A percentile compares a stretch with the other conserved stretches of the same genome.
Conservation (phyloP, 2,797 vertebrate species). For the Sebastes iracundus region DNA sequence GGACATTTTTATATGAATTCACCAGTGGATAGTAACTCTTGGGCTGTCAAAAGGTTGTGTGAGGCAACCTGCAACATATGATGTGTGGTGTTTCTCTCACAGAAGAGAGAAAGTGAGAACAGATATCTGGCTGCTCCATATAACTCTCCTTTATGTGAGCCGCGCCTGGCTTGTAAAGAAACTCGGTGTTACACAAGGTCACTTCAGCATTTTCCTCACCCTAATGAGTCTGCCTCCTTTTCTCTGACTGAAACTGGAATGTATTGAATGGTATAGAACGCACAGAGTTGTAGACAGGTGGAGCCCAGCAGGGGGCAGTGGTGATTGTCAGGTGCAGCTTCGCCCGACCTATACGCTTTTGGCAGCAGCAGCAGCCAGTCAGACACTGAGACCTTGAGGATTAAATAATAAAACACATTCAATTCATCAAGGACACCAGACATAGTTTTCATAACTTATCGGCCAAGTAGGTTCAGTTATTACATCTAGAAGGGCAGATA, state of each 20-base stretch:
- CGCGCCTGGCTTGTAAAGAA: constrained; percentile 40
- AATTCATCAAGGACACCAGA: constrained; percentile 1
- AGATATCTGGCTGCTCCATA: neutral
- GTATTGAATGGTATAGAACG: neutral
- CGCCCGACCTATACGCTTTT: neutral
- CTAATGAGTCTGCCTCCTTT: constrained; percentile 26
- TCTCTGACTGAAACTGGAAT: neutral
- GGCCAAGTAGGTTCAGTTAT: neutral
- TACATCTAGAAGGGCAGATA: neutral
- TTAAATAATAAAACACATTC: constrained; percentile 37
- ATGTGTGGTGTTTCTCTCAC: neutral
- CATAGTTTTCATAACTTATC: constrained; percentile 8
- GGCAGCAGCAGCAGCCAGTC: neutral
- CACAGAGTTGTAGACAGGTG: constrained; percentile 34
- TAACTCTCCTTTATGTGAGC: constrained; percentile 12
- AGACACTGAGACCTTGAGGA: constrained; percentile 33
- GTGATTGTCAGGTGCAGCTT: constrained; percentile 67
- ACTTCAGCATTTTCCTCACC: constrained; percentile 5
- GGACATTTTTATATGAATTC: neutral
- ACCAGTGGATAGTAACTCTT: neutral
- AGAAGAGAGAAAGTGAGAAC: neutral
- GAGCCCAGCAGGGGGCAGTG: constrained; percentile 78
- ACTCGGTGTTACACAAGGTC: constrained; percentile 12
- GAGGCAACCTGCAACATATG: neutral
- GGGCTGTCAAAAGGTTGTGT: neutral